Evolutionary conservation across 1,140 invertebrate genomes (phyloP).

Genomic region (Meloidogyne exigua): DNA sequence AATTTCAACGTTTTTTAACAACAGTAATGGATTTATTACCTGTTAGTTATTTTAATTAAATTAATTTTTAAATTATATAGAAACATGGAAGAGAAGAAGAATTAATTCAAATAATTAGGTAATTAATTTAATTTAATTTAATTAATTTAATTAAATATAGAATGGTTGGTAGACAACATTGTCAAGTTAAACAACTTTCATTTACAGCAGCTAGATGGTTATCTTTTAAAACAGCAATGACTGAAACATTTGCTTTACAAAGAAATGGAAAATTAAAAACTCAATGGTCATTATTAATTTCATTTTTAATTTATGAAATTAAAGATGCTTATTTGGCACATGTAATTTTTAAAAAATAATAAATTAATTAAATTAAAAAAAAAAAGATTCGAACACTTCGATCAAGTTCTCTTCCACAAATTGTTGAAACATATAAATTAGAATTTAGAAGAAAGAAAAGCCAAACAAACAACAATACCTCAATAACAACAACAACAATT

Average conservation of each 20-base stretch:
- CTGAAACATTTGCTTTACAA: slow-evolving; percentile 34
- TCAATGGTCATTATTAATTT: slow-evolving; percentile 28
- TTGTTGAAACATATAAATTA: slow-evolving; percentile 48
- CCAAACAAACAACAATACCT: neutral
- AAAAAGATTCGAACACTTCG: slow-evolving; percentile 49
- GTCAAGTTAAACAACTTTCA: slow-evolving; percentile 56
- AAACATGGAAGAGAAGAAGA: slow-evolving; percentile 54
- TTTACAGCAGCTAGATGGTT: slow-evolving; percentile 60
- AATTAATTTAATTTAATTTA: slow-evolving; percentile 15
- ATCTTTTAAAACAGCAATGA: slow-evolving; percentile 55
- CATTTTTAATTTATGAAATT: slow-evolving; percentile 50
- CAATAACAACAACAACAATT: neutral
- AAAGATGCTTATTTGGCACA: slow-evolving; percentile 62
- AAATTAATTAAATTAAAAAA: slow-evolving; percentile 7
- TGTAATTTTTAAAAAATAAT: slow-evolving; percentile 47
- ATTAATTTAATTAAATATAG: slow-evolving; percentile 46
- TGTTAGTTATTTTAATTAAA: neutral
- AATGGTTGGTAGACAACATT: slow-evolving; percentile 59
- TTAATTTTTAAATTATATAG: slow-evolving; percentile 19
- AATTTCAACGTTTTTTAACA: slow-evolving; percentile 59
- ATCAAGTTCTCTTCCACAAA: slow-evolving; percentile 53
- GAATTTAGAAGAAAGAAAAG: slow-evolving; percentile 40
- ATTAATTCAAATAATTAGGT: slow-evolving; percentile 58
- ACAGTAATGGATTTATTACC: slow-evolving; percentile 40
- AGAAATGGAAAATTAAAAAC: slow-evolving; percentile 15